Evolutionary conservation across 92 coral and sea anemone genomes (phyloP).

Genomic region (Muricea muricata): DNA sequence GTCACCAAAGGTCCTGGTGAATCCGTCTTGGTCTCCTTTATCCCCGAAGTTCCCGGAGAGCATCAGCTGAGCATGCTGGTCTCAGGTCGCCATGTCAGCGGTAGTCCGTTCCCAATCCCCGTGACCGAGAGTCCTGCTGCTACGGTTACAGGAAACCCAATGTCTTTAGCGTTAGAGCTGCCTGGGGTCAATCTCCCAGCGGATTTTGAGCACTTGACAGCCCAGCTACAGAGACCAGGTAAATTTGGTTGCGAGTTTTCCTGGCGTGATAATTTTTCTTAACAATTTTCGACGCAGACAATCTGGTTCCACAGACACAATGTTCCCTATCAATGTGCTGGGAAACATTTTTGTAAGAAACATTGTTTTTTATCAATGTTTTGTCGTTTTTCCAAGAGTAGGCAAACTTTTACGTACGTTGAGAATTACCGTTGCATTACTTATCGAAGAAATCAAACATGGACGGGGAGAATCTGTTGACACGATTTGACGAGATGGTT

Average conservation of each 20-base stretch:
- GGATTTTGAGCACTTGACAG: conserved; percentile 81
- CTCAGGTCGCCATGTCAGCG: conserved; percentile 77
- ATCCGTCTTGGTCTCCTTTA: conserved; percentile 82
- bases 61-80: conserved; percentile 86
- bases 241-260: too few species aligned
- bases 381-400: too few species aligned
- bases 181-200: conserved; percentile 92
- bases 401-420: too few species aligned
- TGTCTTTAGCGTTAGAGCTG: conserved; percentile 92
- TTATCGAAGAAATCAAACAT: too few species aligned
- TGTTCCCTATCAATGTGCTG: too few species aligned
- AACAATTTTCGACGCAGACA: conserved; percentile 6
- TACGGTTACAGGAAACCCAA: conserved; percentile 87
- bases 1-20: conserved; percentile 85
- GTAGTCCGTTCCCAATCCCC: conserved; percentile 94
- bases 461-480: too few species aligned
- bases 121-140: conserved; percentile 74
- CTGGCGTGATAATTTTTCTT: too few species aligned
- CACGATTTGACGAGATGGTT: too few species aligned
- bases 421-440: too few species aligned
- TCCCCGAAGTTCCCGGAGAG: conserved; percentile 91
- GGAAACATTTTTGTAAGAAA: too few species aligned
- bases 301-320: too few species aligned
- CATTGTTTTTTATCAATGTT: too few species aligned
- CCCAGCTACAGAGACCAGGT: conserved; percentile 80